phyloP scores from a whole-genome alignment of 1,140 invertebrate genomes.

The Drosophila baimaii region DNA sequence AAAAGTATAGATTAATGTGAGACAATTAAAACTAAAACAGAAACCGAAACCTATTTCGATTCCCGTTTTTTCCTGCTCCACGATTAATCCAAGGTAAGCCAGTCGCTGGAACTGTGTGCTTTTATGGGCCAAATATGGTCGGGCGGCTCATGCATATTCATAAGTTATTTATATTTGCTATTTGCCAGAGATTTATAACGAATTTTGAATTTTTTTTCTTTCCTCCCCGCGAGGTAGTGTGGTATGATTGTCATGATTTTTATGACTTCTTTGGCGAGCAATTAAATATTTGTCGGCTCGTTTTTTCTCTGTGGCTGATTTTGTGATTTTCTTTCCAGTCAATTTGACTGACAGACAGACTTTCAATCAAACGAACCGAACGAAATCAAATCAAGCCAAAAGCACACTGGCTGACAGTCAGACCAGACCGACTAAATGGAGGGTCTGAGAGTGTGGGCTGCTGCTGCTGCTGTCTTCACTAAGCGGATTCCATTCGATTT shows the following conservation, averaged over 20 bases:
- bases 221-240: conserved; percentile 6
- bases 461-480: conserved; percentile 35
- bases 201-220: conserved; percentile 33
- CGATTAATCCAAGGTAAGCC: conserved; percentile 60
- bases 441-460: conserved; percentile 38
- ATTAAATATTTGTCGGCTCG: conserved; percentile 52
- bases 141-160: conserved; percentile 68
- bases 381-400: conserved; percentile 28
- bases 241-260: conserved; percentile 48
- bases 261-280: conserved; percentile 56
- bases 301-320: conserved; percentile 17
- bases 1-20: conserved; percentile 41
- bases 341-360: conserved; percentile 52
- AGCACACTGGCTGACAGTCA: conserved; percentile 10
- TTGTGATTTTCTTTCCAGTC: conserved; percentile 45
- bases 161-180: conserved; percentile 55
- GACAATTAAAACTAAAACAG: conserved; percentile 35
- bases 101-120: conserved; percentile 55
- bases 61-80: conserved; percentile 37
- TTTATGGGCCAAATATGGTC: conserved; percentile 72
- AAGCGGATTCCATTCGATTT: conserved; percentile 57
- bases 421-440: conserved; percentile 16
- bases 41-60: conserved; percentile 29
- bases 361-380: conserved; percentile 58
- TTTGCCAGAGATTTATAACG: conserved; percentile 58